A percentile compares a stretch with the other conserved stretches of the same genome.
Evolutionary conservation across 53 echinoderm and acorn worm genomes (phyloP).

Genomic region (Henricia sp.): DNA sequence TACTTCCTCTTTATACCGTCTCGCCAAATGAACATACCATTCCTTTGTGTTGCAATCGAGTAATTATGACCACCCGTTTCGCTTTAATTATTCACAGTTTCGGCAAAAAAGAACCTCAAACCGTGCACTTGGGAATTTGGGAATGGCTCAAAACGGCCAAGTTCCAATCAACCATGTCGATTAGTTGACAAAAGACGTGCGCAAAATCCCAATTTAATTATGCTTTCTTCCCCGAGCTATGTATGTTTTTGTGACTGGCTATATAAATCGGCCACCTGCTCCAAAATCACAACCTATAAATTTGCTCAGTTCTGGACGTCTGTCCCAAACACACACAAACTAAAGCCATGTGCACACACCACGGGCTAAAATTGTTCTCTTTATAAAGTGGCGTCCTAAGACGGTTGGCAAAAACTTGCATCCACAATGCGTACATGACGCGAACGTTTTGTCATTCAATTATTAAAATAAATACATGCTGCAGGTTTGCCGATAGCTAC

Average conservation of each 20-base stretch:
- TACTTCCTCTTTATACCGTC: neutral
- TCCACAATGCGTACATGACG: neutral
- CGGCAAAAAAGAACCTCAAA: too few relatives aligned
- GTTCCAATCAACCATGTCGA: conserved; percentile 40
- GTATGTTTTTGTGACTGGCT: conserved; percentile 16
- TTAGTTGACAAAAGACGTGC: conserved; percentile 18
- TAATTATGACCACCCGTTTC: neutral
- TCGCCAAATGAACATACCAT: neutral
- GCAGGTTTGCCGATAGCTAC: conserved; percentile 42
- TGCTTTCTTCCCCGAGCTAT: conserved; percentile 11
- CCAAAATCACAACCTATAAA: neutral
- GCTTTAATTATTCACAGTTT: neutral
- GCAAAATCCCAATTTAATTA: conserved; percentile 39
- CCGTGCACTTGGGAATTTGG: too few relatives aligned
- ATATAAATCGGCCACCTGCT: conserved; percentile 34
- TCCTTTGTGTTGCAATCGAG: conserved; percentile 3
- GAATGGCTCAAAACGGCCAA: neutral
- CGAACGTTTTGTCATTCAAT: conserved; percentile 39
- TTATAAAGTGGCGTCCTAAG: conserved; percentile 5
- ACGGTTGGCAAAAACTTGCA: neutral
- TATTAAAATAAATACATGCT: conserved; percentile 57
- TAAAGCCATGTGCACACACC: neutral
- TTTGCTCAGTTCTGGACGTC: neutral
- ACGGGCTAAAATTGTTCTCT: neutral
- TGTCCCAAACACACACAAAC: neutral